Evolutionary conservation across 2,113 vertebrate species (phyloP).

Genomic region (Patagioenas fasciata): DNA sequence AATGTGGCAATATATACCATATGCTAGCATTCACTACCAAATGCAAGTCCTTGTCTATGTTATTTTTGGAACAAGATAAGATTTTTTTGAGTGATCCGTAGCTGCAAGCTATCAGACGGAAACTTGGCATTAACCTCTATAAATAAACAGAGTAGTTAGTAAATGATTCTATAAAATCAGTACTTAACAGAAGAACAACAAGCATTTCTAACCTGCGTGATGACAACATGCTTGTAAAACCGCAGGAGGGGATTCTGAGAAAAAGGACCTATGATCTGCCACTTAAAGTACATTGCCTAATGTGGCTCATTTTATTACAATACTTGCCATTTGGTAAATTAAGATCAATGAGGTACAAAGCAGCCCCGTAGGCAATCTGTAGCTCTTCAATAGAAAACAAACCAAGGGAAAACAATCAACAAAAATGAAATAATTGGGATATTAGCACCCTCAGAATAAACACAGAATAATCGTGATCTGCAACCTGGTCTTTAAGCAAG

Average conservation of each 20-base stretch:
- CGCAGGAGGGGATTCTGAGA: neutral
- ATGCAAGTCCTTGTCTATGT: neutral
- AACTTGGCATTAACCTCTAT: conserved; percentile 17
- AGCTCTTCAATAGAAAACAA: neutral
- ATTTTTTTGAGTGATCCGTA: neutral
- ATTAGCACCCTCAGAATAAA: neutral
- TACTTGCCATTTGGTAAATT: neutral
- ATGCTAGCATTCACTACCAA: neutral
- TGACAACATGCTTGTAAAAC: neutral
- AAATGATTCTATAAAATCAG: neutral
- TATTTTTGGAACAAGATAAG: conserved; percentile 46
- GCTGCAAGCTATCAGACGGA: neutral
- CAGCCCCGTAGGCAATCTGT: neutral
- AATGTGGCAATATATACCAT: neutral
- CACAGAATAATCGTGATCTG: neutral
- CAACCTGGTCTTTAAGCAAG: neutral
- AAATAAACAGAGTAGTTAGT: conserved; percentile 20
- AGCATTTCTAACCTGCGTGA: neutral
- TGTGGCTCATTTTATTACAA: neutral
- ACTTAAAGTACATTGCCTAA: neutral
- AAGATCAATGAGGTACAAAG: neutral
- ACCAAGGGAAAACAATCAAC: neutral
- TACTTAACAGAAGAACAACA: neutral
- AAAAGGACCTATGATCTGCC: neutral
- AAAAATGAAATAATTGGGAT: neutral